Conservation (phyloP, 2,888 invertebrate species). For the Ochlodes sylvanus region DNA sequence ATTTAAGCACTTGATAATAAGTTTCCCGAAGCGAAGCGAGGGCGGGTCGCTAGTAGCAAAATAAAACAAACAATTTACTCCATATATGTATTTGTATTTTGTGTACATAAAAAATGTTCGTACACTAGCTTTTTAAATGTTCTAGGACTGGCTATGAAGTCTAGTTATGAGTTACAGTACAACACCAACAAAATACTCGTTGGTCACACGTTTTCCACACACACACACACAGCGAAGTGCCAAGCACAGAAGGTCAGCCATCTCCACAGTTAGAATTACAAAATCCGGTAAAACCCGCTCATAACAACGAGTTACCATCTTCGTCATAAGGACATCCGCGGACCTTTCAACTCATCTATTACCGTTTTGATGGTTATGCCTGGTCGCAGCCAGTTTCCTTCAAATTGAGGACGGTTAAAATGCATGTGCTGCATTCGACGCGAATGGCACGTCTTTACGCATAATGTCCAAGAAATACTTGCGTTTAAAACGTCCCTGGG, state of each 20-base stretch:
- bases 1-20: too few species aligned
- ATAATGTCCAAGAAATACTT: neutral
- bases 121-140: too few species aligned
- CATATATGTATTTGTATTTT: too few species aligned
- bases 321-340: slow-evolving; percentile 26
- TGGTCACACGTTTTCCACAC: neutral
- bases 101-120: too few species aligned
- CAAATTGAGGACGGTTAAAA: slow-evolving; percentile 41
- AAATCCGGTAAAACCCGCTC: slow-evolving; percentile 33
- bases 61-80: too few species aligned
- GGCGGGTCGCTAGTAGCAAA: too few species aligned
- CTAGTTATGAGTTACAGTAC: too few species aligned
- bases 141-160: too few species aligned
- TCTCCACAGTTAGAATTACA: slow-evolving; percentile 10
- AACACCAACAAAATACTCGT: neutral
- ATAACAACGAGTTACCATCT: slow-evolving; percentile 29
- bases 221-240: neutral
- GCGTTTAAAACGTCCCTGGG: too few species aligned
- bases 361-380: slow-evolving; percentile 30
- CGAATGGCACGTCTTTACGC: too few species aligned
- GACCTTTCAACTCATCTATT: slow-evolving; percentile 35
- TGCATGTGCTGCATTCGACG: slow-evolving; percentile 20
- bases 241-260: neutral
- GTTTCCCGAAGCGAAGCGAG: too few species aligned
- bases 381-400: slow-evolving; percentile 27